Base-by-base conservation (phyloP, 2,113 vertebrate species). In the Crotalus horridus region DNA sequence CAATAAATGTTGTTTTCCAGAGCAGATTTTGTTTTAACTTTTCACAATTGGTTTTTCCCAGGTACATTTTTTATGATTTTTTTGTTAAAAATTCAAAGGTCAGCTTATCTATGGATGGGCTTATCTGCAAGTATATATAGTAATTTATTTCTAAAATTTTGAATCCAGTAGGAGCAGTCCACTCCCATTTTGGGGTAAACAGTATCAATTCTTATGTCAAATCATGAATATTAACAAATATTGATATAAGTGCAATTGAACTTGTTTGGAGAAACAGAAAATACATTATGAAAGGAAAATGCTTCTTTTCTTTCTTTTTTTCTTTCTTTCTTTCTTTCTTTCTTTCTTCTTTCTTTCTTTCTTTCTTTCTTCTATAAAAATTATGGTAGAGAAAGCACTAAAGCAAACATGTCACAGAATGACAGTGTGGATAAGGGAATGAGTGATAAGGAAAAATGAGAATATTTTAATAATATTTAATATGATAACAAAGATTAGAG, bases 401-500 rank as follows among this genome's bases (percentile, higher is more conserved):
- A 33, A 33, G 51, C 86, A 88, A 51, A 74, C 4, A 29, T 46
- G 13, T 89, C 33, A 88, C n/a, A 69, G 59, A 92, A 69, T 88
- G 86, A 74, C 51, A 92, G 43, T 7, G 1, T 23, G 6, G 54
- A 33, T 81, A 39, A 23, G 46, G 29, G 56, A 85, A 29, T 21
- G 64, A 85, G 29, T 59, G 87, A 92, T 74, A 54, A 61, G 86
- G 46, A 11, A 43, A 89, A 81, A 55, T 53, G 43, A 85, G 54
- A 85, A 89, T 61, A 85, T 61, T 89, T 86, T 93, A 93, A 90
- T 61, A 90, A 56, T 56, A 61, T 90, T 90, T 90, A n/a, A 90
- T 53, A 85, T 61, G 55, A 93, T 86, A 81, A 93, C 55, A 90
- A 86, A 85, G 88, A 61, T 93, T 89, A 90, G 74, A 86, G 21